Percentiles rank a stretch among this genome's conserved stretches.
These are phyloP conservation scores for Anthopleura sola DNA, from an alignment of 64 coral and sea anemone genomes.

Conservation along the genomic window DNA sequence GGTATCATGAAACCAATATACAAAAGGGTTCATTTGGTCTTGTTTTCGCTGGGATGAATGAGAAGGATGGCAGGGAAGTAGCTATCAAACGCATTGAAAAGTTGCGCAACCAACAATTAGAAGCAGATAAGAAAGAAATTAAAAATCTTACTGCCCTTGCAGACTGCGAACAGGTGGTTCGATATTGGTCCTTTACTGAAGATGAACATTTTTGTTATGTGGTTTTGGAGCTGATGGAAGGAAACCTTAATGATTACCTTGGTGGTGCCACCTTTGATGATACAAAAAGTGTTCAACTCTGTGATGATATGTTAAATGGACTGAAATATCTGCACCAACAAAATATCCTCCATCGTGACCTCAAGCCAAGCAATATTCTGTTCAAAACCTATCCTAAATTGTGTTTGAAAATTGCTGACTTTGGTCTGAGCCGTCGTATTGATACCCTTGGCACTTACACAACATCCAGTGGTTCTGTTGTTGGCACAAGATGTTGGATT, in stretches of 20 bases:
- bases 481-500: conserved; percentile 35
- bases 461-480: neutral
- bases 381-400: conserved; percentile 48
- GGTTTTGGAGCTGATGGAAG: no score
- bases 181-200: conserved; percentile 39
- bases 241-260: conserved; percentile 49
- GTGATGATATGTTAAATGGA: neutral
- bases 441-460: no score
- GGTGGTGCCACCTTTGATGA: neutral
- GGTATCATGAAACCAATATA: conserved; percentile 43
- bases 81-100: conserved; percentile 51
- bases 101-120: no score
- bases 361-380: conserved; percentile 70
- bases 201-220: conserved; percentile 42
- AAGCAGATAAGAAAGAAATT: no score
- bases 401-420: no score
- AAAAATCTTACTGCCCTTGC: no score
- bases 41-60: conserved; percentile 52
- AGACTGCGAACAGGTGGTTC: conserved; percentile 38
- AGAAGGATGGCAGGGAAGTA: conserved; percentile 59
- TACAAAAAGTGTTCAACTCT: neutral
- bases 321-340: conserved; percentile 42
- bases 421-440: conserved; percentile 54
- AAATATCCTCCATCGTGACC: conserved; percentile 56
- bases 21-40: conserved; percentile 41